Evolutionary conservation across 2,888 invertebrate species (phyloP), one percentile per base, ranked within the genome.

Genomic region (Octonoba sinensis): DNA sequence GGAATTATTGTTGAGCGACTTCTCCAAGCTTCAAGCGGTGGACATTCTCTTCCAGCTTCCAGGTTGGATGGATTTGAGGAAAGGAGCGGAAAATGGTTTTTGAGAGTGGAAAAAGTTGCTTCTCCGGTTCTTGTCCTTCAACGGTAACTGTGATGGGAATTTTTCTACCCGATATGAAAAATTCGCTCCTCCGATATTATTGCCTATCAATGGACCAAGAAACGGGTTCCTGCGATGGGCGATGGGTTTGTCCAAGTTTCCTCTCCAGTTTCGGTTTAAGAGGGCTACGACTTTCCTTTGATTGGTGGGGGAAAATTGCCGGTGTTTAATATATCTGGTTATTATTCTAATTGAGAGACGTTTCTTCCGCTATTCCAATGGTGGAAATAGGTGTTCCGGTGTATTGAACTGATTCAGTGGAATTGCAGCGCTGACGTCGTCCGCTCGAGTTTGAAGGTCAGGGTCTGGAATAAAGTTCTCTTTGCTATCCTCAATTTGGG

Each of bases 71-170:
- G 36, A 36, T 36, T 8, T 11, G 36, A 36, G 36, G 36, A 36
- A 36, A 36, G 11, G 36, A 36, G 36, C 8, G 36, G 11, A 36
- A 36, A 36, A 36, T 36, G 36, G 36, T 36, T 36, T 27, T 65
- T 72, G 60, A 49, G 66, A 79, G 66, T 22, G 44, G 22, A 67
- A 72, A 72, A 79, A 79, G 78, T 72, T 47, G 78, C 16, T 54
- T 57, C 78, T 79, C 78, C 78, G 72, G 78, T 79, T 60, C 66
- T 27, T 44, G 78, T 51, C 78, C 78, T 79, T 79, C 78, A 54
- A 24, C 59, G 44, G 44, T 64, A 24, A 65, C 22, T 8, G 16
- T 22, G 49, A n/a, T n/a, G 22, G 62, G 64, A 20, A 16, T 44
- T 20, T 65, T 67, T 57, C 20, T 57, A 47, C 60, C 16, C 60